Evolutionary conservation across 2,888 invertebrate genomes (phyloP), one percentile per base, ranked within the genome.

Genomic region (Perdita meconis): DNA sequence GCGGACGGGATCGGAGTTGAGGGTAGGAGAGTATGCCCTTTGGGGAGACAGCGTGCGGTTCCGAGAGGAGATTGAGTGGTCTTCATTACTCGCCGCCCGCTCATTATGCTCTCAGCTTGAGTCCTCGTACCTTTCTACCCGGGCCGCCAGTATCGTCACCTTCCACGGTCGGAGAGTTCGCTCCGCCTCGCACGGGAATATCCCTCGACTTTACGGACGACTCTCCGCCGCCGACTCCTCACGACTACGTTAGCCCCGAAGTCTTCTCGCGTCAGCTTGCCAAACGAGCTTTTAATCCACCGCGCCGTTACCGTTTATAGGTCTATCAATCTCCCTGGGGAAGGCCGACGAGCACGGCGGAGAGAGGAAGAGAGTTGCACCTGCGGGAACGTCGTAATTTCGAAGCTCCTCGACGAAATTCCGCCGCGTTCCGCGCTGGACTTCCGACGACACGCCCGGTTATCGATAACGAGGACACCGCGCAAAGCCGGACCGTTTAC

Each of bases 41-140:
- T 82, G 84, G 77, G 80, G 78, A 80, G 73, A 78, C 71, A 81
- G 78, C 72, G 78, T 78, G 85, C 77, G 83, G 84, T 76, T 53
- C 61, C 63, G 78, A 70, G 85, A 80, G 80, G 84, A 87, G 87
- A 89, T 89, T 87, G 89, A 89, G 85, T 88, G 87, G 85, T 89
- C 89, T 89, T 89, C 89, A 84, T 89, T 89, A 89, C 88, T 84
- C 87, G 88, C 87, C 81, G 87, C 71, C 83, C 84, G 87, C 89
- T 89, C 90, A 87, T 89, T 89, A 89, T 87, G 81, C 83, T 89
- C 90, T 86, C 88, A 89, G 89, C 88, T 86, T 87, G 89, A 88
- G 83, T 78, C 82, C 76, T 78, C 65, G 76, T 72, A 59, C 55
- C 71, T 70, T 63, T 57, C 73, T 30, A 24, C 36, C 53, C 13